Evolutionary conservation across 1,140 invertebrate genomes (phyloP), one percentile per base, ranked within the genome.

Genomic region (Sogatella furcifera): DNA sequence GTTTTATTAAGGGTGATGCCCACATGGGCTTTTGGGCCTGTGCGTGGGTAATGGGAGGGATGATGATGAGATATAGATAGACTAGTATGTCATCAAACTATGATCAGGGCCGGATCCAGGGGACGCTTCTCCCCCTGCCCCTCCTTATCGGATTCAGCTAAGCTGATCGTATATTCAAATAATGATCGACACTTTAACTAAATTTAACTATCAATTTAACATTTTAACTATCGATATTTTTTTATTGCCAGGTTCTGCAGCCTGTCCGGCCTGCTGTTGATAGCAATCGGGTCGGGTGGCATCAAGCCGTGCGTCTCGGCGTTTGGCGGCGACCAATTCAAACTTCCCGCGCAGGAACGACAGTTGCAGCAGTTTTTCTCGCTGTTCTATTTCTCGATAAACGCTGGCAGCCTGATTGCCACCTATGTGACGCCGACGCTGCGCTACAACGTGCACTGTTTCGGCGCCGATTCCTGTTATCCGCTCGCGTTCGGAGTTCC

Each of bases 261-360:
- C 2, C 78, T 93, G 8, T 9, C 90, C n/a, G 92, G 92, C 0
- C 74, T 96, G 59, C 66, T 85, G 0, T 74, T 95, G 14, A 92
- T 97, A 64, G 92, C 92, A 2, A 58, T 95, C 13, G 93, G 94
- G 0, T 94, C 92, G 0, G 97, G 95, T 9, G 93, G 96, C 2
- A 98, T 99, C 68, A 99, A 99, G 71, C 95, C 97, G 0, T 98
- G 95, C 71, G 95, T 98, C 0, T 84, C 92, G 0, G 90, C 96
- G 0, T 98, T 99, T 73, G 97, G 97, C 17, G 97, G 93, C 0
- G 96, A 99, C 75, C 97, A 99, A 76, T 96, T 95, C 71, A 76
- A 81, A 61, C 64, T 91, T 41, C 90, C 90, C 0, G 81, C 86
- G 68, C 90, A 89, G 74, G 84, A 82, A 67, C 74, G 74, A 61